Conservation (phyloP, 2,797 vertebrate species). For the Emys orbicularis region DNA sequence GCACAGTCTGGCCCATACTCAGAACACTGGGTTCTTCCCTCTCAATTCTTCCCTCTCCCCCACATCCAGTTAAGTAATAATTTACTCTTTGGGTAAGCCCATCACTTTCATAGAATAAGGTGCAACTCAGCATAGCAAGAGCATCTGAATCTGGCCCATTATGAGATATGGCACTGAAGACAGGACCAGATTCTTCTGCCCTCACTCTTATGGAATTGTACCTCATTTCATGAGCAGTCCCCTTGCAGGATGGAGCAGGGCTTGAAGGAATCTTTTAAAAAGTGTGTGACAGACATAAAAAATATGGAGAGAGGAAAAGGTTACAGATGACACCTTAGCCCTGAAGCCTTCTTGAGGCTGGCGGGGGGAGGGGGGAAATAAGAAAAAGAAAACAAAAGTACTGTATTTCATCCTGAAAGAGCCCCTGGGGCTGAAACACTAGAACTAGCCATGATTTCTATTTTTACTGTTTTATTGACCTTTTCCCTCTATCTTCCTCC, state of each 20-base stretch:
- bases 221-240: background rate
- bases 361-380: background rate
- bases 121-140: background rate
- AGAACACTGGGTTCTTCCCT: too few species aligned
- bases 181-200: background rate
- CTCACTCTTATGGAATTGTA: background rate
- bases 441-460: background rate
- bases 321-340: background rate
- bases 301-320: constrained; percentile 7
- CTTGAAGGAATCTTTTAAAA: background rate
- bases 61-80: background rate
- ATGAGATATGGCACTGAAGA: background rate
- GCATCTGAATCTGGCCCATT: background rate
- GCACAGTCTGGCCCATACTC: background rate
- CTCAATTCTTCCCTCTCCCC: background rate
- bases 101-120: background rate
- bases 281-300: background rate
- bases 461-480: background rate
- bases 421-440: background rate
- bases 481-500: background rate
- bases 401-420: background rate
- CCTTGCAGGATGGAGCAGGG: background rate
- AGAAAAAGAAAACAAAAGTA: constrained; percentile 10
- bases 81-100: background rate
- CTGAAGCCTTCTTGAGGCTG: background rate